Conservation (phyloP, 2,888 invertebrate species). For the Adelphocoris suturalis region DNA sequence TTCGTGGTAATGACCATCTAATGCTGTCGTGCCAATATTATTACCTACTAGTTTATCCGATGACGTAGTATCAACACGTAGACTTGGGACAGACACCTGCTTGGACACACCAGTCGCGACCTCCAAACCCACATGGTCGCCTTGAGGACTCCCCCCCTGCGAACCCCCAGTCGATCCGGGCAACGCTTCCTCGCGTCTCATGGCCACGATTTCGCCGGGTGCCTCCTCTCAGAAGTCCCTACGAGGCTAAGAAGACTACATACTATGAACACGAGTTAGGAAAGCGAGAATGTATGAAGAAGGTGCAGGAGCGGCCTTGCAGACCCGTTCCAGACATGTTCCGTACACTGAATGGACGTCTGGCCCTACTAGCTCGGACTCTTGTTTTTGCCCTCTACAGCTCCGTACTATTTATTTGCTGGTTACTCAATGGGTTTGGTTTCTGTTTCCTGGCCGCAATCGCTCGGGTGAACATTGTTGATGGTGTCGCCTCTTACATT, state of each 20-base stretch:
- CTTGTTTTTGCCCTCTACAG: neutral
- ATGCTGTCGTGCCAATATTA: too few species aligned
- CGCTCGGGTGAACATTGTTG: too few species aligned
- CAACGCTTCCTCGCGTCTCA: neutral
- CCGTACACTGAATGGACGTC: neutral
- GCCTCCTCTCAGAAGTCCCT: neutral
- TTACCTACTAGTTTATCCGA: too few species aligned
- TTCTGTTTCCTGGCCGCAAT: too few species aligned
- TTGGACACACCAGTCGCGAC: neutral
- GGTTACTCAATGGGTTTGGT: neutral
- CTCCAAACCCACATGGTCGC: conserved; percentile 27
- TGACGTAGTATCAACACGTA: neutral
- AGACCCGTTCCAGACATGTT: conserved; percentile 35
- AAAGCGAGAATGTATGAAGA: neutral
- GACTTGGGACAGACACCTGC: neutral
- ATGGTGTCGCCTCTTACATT: too few species aligned
- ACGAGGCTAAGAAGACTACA: neutral
- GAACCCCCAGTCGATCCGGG: neutral
- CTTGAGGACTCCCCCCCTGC: neutral
- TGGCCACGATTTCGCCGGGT: neutral
- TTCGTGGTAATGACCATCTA: too few species aligned
- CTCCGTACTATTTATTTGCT: neutral
- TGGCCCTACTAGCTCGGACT: neutral
- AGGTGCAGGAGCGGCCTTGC: conserved; percentile 20
- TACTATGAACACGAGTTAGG: neutral